A percentile compares a stretch with the other conserved stretches of the same genome.
Evolutionary conservation across 2,888 invertebrate species (phyloP).

Genomic region (Coenonympha glycerion): DNA sequence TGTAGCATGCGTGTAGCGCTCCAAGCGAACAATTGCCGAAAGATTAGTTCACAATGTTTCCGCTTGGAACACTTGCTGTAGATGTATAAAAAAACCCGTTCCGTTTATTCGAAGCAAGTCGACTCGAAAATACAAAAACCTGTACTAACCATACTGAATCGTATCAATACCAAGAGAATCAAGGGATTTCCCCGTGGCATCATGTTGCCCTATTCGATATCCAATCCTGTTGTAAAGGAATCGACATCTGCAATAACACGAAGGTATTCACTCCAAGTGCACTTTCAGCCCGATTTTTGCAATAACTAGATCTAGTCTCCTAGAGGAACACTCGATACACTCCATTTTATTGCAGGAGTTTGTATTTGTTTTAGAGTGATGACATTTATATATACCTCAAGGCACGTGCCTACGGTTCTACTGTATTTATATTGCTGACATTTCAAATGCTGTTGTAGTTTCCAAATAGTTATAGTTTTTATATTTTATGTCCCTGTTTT

Average conservation of each 20-base stretch:
- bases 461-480: too few relatives aligned
- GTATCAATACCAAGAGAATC: neutral
- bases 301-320: slow-evolving; percentile 3
- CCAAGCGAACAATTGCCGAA: too few relatives aligned
- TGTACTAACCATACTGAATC: neutral
- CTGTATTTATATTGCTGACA: too few relatives aligned
- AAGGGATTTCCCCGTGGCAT: neutral
- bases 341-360: neutral
- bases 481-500: too few relatives aligned
- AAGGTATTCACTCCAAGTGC: slow-evolving; percentile 14
- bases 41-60: too few relatives aligned
- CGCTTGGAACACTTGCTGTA: too few relatives aligned
- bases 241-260: neutral
- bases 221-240: slow-evolving; percentile 7
- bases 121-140: too few relatives aligned
- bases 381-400: slow-evolving; percentile 10
- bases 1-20: too few relatives aligned
- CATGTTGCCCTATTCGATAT: neutral
- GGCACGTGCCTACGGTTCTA: neutral
- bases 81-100: too few relatives aligned
- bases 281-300: slow-evolving; percentile 10
- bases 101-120: too few relatives aligned
- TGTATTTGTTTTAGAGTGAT: slow-evolving; percentile 15
- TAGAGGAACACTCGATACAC: neutral
- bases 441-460: too few relatives aligned